Evolutionary conservation across 1,140 invertebrate species (phyloP).

Genomic region (Apis dorsata): DNA sequence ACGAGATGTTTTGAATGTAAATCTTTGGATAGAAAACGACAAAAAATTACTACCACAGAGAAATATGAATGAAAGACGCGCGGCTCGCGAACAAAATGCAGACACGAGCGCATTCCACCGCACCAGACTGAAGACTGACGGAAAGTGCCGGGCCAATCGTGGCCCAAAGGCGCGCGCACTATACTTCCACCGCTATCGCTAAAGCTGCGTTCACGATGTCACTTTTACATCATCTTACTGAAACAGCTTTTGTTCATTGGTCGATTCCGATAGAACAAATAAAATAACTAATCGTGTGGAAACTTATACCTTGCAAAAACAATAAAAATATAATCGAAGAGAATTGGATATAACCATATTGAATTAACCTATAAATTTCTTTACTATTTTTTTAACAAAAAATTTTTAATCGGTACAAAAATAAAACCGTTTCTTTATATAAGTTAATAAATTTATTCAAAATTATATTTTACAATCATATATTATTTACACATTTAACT

Average conservation of each 20-base stretch:
- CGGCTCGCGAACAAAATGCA: constrained; percentile 57
- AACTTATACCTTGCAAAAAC: background rate
- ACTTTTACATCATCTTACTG: background rate
- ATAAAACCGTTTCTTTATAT: background rate
- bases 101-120: constrained; percentile 67
- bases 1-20: constrained; percentile 14
- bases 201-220: constrained; percentile 28
- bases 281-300: background rate
- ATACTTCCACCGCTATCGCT: background rate
- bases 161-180: constrained; percentile 47
- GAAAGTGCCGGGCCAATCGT: constrained; percentile 58
- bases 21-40: constrained; percentile 8
- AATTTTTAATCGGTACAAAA: background rate
- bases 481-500: constrained; percentile 41
- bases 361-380: background rate
- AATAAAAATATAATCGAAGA: background rate
- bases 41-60: constrained; percentile 42
- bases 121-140: constrained; percentile 69
- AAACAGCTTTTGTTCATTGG: background rate
- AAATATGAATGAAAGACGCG: constrained; percentile 65
- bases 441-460: constrained; percentile 41
- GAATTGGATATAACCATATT: background rate
- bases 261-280: background rate
- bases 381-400: background rate
- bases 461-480: constrained; percentile 26